Evolutionary conservation across 2,888 invertebrate species (phyloP).

Genomic region (Sminthurinus aureus): DNA sequence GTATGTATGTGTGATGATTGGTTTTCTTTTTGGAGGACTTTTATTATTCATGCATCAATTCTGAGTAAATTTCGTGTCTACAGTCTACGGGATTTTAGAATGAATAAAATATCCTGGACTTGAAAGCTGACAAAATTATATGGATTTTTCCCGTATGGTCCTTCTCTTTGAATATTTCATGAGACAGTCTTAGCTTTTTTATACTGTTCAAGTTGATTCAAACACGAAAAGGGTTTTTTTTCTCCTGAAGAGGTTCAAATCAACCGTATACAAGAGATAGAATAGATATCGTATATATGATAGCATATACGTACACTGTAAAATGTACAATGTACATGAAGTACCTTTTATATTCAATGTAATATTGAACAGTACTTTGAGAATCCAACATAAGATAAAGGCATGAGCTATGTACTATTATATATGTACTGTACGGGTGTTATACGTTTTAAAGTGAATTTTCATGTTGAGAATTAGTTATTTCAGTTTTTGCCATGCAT

Average conservation of each 20-base stretch:
- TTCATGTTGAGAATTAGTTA: conserved; percentile 16
- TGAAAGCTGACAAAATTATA: conserved; percentile 31
- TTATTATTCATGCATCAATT: conserved; percentile 15
- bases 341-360: too few species aligned
- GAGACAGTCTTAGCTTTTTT: not conserved
- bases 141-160: conserved; percentile 20
- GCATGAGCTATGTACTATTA: not conserved
- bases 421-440: not conserved
- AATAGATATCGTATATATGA: not conserved
- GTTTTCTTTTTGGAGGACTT: conserved; percentile 13
- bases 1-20: conserved; percentile 4
- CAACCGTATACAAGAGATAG: not conserved
- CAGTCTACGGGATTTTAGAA: not conserved
- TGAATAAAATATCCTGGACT: conserved; percentile 36
- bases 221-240: not conserved
- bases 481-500: conserved; percentile 6
- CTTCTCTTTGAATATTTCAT: conserved; percentile 24
- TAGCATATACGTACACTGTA: not conserved
- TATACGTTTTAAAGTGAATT: not conserved
- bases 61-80: conserved; percentile 16
- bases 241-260: not conserved
- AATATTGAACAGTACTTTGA: too few species aligned
- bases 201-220: not conserved
- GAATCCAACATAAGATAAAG: not conserved
- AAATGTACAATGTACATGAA: too few species aligned